phyloP scores from a whole-genome alignment of 2,797 vertebrate genomes.

The Anisognathus igniventris region DNA sequence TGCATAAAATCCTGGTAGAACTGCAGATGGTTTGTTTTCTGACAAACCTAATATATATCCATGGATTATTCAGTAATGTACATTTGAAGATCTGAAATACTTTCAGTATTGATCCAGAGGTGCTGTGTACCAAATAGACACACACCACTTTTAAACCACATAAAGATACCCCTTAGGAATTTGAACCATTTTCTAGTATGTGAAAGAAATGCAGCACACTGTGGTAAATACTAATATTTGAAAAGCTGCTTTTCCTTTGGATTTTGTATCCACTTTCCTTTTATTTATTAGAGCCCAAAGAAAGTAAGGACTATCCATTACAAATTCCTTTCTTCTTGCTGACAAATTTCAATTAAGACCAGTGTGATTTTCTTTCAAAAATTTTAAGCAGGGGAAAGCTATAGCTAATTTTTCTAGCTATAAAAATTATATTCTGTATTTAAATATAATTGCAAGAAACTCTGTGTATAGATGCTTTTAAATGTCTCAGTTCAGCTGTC shows the following conservation, averaged over 20 bases:
- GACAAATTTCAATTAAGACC: background rate
- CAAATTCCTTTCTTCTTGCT: constrained; percentile 2
- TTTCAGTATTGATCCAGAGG: constrained; percentile 70
- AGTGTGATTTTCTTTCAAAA: background rate
- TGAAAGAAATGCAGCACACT: constrained; percentile 54
- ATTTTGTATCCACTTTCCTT: constrained; percentile 30
- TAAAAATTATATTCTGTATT: background rate
- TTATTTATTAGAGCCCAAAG: constrained; percentile 27
- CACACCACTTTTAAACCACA: constrained; percentile 71
- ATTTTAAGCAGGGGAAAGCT: background rate
- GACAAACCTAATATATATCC: constrained; percentile 58
- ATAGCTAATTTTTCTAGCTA: too few species aligned
- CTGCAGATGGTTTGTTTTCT: constrained; percentile 35
- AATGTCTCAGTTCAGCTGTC: background rate
- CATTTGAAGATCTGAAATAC: constrained; percentile 72
- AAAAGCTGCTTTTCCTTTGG: constrained; percentile 36
- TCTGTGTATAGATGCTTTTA: background rate
- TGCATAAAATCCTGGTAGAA: constrained; percentile 40
- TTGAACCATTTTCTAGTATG: constrained; percentile 69
- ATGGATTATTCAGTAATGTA: constrained; percentile 71
- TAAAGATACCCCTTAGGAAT: constrained; percentile 63
- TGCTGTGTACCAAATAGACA: constrained; percentile 59
- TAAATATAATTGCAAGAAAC: background rate
- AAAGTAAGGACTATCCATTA: background rate
- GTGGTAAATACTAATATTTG: constrained; percentile 56